These are phyloP conservation scores for Pitta sordida DNA, from an alignment of 2,113 vertebrate species.

Conservation along the genomic window DNA sequence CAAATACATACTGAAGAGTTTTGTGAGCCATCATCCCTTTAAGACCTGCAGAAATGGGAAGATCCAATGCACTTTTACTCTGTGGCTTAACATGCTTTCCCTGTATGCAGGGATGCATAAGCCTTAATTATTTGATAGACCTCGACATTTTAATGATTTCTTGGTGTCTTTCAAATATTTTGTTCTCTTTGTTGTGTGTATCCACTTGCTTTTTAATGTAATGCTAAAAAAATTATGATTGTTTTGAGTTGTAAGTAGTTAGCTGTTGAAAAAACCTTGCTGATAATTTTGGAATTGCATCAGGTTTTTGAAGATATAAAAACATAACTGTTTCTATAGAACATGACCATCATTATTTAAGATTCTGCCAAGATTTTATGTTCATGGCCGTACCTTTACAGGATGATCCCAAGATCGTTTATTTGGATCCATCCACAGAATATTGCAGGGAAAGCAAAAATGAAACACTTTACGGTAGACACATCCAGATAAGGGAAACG, in stretches of 20 bases:
- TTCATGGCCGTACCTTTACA: not conserved
- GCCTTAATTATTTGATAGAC: not conserved
- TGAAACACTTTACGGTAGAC: not conserved
- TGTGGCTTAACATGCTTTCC: not conserved
- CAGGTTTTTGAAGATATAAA: not conserved
- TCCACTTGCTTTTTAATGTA: not conserved
- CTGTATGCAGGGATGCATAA: not conserved
- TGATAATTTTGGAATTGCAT: not conserved
- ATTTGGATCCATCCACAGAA: not conserved
- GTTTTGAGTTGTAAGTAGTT: not conserved
- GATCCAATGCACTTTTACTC: not conserved
- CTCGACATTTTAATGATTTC: not conserved
- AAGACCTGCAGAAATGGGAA: not conserved
- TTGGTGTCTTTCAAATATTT: not conserved
- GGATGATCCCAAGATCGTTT: not conserved
- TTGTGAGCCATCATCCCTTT: not conserved
- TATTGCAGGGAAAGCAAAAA: not conserved
- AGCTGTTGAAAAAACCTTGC: not conserved
- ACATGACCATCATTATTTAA: not conserved
- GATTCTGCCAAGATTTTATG: not conserved
- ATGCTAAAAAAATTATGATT: not conserved
- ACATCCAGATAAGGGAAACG: too few species aligned
- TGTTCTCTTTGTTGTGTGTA: not conserved
- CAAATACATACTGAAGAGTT: not conserved
- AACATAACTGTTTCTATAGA: not conserved